Base-by-base conservation (phyloP, 2,888 invertebrate genomes). In the Lissocephala sabroskyi region DNA sequence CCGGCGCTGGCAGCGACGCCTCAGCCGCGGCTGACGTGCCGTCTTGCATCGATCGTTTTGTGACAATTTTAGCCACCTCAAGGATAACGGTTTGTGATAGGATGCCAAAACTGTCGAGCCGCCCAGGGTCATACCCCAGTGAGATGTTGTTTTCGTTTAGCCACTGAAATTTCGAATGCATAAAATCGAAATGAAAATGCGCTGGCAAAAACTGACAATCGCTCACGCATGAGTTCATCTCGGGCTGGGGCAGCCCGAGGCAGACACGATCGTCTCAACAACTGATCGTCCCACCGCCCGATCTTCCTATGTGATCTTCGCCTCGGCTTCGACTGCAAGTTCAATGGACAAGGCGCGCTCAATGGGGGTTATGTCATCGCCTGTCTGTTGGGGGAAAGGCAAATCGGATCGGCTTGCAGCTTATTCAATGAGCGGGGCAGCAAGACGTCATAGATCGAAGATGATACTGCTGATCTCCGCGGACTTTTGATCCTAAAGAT, bases 11-110 rank as follows among this genome's bases (percentile, higher is more conserved):
- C 19, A 3, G 23, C 6, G 5, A 11, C 10, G 10, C 10, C 37
- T 2, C 16, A 17, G 26, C 30, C 13, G 11, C 35, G 19, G 11
- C 35, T 23, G 23, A 13, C 36, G 11, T 44, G 23, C 19, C n/a
- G 32, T 35, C 29, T 19, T 23, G 43, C 30, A 37, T 46, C 23
- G 44, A 49, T 35, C 45, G 52, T 48, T 63, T 55, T 56, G 60
- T 65, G 74, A 68, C 79, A 65, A 59, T 73, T 76, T 70, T 77
- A 77, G 78, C 53, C 44, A 10, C 28, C 35, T 33, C 79, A 74
- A 74, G 74, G 74, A 79, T 68, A 65, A 62, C 56, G 50, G 45
- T 46, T 52, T 36, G 28, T 29, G 47, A 17, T 49, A 45, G 53
- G 52, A 59, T 76, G 73, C 79, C 79, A 74, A 71, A 62, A 54